These are phyloP conservation scores for Microcaecilia unicolor DNA, from an alignment of 2,797 vertebrate genomes.

Conservation along the genomic window DNA sequence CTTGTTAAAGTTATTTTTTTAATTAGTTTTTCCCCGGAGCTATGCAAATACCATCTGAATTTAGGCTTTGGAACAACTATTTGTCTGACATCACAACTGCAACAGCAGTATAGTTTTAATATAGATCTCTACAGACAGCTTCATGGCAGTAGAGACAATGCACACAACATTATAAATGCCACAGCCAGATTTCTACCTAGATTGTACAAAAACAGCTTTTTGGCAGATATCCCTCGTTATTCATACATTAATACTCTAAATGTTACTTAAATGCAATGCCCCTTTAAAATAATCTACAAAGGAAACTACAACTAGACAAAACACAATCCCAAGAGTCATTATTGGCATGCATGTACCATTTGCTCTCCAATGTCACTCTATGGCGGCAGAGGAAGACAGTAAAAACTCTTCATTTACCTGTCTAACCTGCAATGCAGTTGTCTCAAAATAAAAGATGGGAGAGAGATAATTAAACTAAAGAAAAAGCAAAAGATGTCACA, in stretches of 20 bases:
- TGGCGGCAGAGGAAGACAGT: constrained; percentile 28
- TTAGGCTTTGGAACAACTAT: no score
- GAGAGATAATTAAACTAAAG: constrained; percentile 31
- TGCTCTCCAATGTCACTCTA: constrained; percentile 42
- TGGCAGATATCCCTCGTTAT: constrained; percentile 43
- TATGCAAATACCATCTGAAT: no score
- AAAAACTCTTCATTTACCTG: constrained; percentile 43
- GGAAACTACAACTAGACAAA: constrained; percentile 52
- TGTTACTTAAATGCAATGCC: constrained; percentile 47
- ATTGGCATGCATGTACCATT: constrained; percentile 47
- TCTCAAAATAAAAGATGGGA: constrained; percentile 42
- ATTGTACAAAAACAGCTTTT: constrained; percentile 60
- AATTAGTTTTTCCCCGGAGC: constrained; percentile 42
- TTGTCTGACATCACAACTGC: constrained; percentile 53
- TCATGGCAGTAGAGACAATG: constrained; percentile 54
- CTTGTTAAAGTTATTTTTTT: constrained; percentile 50
- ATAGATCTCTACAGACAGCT: constrained; percentile 55
- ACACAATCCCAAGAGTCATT: constrained; percentile 49
- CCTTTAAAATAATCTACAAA: constrained; percentile 42
- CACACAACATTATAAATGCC: constrained; percentile 53
- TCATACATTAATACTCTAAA: constrained; percentile 46
- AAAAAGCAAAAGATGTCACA: constrained; percentile 27
- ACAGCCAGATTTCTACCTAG: constrained; percentile 60
- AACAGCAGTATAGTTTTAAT: constrained; percentile 54
- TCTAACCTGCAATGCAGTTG: constrained; percentile 50